Evolutionary conservation across 2,797 vertebrate species (phyloP).

Genomic region (Crossoptilon crossoptilon): DNA sequence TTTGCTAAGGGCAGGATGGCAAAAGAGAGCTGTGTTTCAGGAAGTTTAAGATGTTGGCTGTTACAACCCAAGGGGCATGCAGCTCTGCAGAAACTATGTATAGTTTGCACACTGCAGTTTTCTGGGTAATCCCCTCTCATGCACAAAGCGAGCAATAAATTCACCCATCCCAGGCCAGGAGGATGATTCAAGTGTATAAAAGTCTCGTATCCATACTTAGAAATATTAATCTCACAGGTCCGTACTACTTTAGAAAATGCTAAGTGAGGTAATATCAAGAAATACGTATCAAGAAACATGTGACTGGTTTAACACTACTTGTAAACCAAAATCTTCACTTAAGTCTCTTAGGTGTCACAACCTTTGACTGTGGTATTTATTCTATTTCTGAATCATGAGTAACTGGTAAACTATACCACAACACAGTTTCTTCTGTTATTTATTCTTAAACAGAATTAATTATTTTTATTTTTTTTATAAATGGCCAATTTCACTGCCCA

Average conservation of each 20-base stretch:
- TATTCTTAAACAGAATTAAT: not conserved
- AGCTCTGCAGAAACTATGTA: not conserved
- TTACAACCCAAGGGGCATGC: not conserved
- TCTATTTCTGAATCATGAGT: not conserved
- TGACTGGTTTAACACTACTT: not conserved
- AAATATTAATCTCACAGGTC: constrained; percentile 12
- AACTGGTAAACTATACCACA: not conserved
- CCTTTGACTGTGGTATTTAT: not conserved
- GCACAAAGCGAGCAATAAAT: not conserved
- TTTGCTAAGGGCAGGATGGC: not conserved
- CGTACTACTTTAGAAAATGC: not conserved
- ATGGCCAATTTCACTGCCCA: not conserved
- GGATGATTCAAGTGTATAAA: not conserved
- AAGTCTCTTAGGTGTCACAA: not conserved
- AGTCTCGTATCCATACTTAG: constrained; percentile 23
- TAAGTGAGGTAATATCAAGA: not conserved
- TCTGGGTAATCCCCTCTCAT: not conserved
- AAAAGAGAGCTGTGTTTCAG: not conserved
- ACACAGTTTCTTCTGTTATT: not conserved
- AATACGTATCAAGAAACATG: not conserved
- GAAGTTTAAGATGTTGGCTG: not conserved
- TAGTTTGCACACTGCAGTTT: not conserved
- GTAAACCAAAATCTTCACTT: not conserved
- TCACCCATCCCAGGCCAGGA: not conserved
- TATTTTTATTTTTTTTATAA: not conserved